Conservation (phyloP, 2,113 vertebrate species). For the Gracilinanus agilis region DNA sequence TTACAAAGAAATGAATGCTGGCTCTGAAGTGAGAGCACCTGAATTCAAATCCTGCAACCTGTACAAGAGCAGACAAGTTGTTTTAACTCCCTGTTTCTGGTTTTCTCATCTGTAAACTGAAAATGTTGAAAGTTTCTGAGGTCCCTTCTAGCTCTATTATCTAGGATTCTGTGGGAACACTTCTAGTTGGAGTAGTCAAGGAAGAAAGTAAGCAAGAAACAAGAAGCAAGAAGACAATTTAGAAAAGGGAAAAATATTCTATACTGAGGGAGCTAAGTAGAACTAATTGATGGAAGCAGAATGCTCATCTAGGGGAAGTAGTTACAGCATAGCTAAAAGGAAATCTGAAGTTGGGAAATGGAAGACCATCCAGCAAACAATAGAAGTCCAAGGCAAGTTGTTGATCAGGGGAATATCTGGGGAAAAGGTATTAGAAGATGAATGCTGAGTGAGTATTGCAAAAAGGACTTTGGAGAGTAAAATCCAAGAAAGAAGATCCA, state of each 20-base stretch:
- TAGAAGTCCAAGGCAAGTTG: not conserved
- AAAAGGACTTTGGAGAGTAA: not conserved
- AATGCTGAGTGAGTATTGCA: not conserved
- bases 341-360: not conserved
- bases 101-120: not conserved
- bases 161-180: not conserved
- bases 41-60: too few relatives aligned
- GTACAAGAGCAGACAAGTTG: not conserved
- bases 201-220: not conserved
- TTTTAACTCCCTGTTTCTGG: not conserved
- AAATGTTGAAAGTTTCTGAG: not conserved
- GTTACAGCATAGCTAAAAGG: not conserved
- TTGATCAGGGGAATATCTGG: not conserved
- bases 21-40: too few relatives aligned
- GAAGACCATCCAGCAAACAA: not conserved
- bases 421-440: not conserved
- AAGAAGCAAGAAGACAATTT: not conserved
- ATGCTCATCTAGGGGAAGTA: not conserved
- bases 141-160: not conserved
- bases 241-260: not conserved
- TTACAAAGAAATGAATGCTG: too few relatives aligned
- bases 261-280: not conserved
- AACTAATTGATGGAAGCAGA: not conserved
- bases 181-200: not conserved
- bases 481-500: not conserved